Conservation (phyloP, 2,888 invertebrate genomes). For the Aleiodes leptofemur region DNA sequence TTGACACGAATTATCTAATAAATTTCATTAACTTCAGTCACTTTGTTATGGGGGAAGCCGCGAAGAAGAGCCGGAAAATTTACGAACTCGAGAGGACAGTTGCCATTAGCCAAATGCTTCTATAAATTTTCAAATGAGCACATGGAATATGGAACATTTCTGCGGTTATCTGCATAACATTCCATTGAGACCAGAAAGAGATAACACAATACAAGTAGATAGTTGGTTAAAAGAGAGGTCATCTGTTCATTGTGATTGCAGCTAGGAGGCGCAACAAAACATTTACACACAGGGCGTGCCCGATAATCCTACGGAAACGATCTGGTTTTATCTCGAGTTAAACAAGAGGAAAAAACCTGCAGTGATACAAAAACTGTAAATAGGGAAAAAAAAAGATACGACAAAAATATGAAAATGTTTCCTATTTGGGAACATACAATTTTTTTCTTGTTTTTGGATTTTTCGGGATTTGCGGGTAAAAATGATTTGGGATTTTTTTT, state of each 20-base stretch:
- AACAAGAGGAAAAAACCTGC: constrained; percentile 4
- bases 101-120: neutral
- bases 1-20: no score
- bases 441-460: no score
- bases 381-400: neutral
- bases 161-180: constrained; percentile 17
- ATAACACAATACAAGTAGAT: neutral
- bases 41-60: no score
- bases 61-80: neutral
- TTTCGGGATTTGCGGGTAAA: no score
- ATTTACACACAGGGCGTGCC: constrained; percentile 53
- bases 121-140: constrained; percentile 21
- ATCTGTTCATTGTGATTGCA: constrained; percentile 32
- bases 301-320: constrained; percentile 52
- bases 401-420: constrained; percentile 13
- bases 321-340: constrained; percentile 43
- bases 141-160: constrained; percentile 23
- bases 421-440: no score
- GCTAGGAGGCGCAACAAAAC: constrained; percentile 36
- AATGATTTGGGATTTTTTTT: no score
- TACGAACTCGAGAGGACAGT: neutral
- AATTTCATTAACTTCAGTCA: no score
- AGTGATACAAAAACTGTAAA: neutral
- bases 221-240: neutral
- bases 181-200: constrained; percentile 6